Percentiles rank a stretch among this genome's conserved stretches.
phyloP scores from a whole-genome alignment of 2,888 invertebrate genomes.

The Hofmannophila pseudospretella region DNA sequence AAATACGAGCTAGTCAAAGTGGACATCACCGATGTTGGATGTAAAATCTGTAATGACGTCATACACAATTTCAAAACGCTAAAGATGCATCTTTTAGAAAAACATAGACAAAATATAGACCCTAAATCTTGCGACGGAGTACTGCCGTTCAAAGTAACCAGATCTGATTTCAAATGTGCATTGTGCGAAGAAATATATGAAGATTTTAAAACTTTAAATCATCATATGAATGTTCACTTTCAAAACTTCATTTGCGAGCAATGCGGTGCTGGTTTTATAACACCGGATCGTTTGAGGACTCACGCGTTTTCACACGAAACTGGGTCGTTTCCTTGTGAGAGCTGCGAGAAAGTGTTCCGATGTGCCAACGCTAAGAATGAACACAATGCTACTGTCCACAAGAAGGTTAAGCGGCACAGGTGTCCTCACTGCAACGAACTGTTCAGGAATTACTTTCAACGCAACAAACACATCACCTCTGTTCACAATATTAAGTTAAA shows the following conservation, averaged over 20 bases:
- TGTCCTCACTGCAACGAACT: constrained; percentile 61
- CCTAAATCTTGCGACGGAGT: constrained; percentile 43
- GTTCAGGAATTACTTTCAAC: constrained; percentile 63
- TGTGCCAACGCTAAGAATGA: constrained; percentile 65
- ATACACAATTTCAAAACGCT: constrained; percentile 34
- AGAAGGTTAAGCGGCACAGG: constrained; percentile 57
- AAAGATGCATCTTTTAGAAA: constrained; percentile 46
- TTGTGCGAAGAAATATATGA: constrained; percentile 46
- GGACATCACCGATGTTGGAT: constrained; percentile 50
- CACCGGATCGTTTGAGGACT: constrained; percentile 52
- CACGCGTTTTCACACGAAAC: constrained; percentile 58
- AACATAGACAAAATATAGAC: constrained; percentile 44
- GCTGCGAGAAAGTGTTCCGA: constrained; percentile 68
- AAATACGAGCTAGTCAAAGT: constrained; percentile 58
- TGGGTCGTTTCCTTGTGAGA: constrained; percentile 57
- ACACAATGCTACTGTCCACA: constrained; percentile 69
- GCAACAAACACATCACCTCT: constrained; percentile 55
- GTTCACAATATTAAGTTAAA: constrained; percentile 58
- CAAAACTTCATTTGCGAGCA: constrained; percentile 66
- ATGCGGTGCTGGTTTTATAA: constrained; percentile 62
- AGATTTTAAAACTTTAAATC: constrained; percentile 57
- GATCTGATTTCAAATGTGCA: constrained; percentile 45
- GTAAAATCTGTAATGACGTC: constrained; percentile 45
- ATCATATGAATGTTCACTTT: constrained; percentile 69
- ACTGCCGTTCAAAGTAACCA: constrained; percentile 50